Evolutionary conservation across 2,797 vertebrate genomes (phyloP), one percentile per base, ranked within the genome.

Genomic region (Channallabes apus): DNA sequence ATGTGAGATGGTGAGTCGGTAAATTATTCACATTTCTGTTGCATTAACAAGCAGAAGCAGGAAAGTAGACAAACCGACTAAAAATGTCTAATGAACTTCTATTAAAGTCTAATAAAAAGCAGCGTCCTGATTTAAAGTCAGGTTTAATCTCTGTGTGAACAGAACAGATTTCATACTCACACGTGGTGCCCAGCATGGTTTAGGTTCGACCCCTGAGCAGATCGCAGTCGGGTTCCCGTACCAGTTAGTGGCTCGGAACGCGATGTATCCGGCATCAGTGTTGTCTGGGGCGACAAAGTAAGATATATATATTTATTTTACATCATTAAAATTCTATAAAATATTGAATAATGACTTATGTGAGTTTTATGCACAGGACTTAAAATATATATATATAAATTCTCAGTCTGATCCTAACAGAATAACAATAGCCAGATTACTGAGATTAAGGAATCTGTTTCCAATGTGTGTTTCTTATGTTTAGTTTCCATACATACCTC

Each of bases 401-500:
- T n/a, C n/a, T n/a, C n/a, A n/a, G n/a, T n/a, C n/a, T n/a, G n/a
- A n/a, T n/a, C n/a, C n/a, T n/a, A n/a, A n/a, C n/a, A n/a, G n/a
- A n/a, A n/a, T n/a, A n/a, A n/a, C n/a, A n/a, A n/a, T n/a, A n/a
- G n/a, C n/a, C n/a, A n/a, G n/a, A n/a, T n/a, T n/a, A n/a, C n/a
- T n/a, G n/a, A n/a, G n/a, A n/a, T n/a, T n/a, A n/a, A n/a, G n/a
- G n/a, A n/a, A n/a, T n/a, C n/a, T n/a, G n/a, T n/a, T n/a, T n/a
- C n/a, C n/a, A n/a, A n/a, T n/a, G n/a, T n/a, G n/a, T n/a, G n/a
- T n/a, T n/a, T n/a, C n/a, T n/a, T n/a, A n/a, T n/a, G n/a, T n/a
- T 62, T n/a, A 62, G 9, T n/a, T 9, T 17, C 17, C 35, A 14
- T 73, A 35, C 88, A 46, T 8, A 87, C 82, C 41, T 82, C 80